phyloP scores from a whole-genome alignment of 2,888 invertebrate genomes.

The Lithodes maja region DNA sequence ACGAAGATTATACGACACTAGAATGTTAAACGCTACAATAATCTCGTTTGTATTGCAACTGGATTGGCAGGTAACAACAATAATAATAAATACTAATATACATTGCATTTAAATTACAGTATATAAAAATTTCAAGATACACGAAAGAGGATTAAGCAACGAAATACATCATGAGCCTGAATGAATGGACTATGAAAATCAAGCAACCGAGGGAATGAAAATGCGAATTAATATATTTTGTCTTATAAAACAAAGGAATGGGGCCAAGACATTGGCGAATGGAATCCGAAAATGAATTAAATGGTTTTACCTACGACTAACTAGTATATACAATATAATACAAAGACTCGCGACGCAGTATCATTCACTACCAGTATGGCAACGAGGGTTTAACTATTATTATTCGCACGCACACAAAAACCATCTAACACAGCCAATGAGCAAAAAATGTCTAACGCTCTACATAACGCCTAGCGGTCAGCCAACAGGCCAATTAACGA shows the following conservation, averaged over 20 bases:
- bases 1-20: not conserved
- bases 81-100: conserved; percentile 12
- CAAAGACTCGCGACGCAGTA: conserved; percentile 33
- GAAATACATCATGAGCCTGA: not conserved
- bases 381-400: conserved; percentile 29
- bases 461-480: conserved; percentile 1
- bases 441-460: conserved; percentile 29
- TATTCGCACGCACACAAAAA: conserved; percentile 20
- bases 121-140: not conserved
- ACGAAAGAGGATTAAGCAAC: not conserved
- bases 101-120: not conserved
- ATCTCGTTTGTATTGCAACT: conserved; percentile 12
- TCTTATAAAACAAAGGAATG: not conserved
- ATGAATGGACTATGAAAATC: not conserved
- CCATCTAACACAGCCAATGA: conserved; percentile 36
- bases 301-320: not conserved
- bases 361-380: conserved; percentile 38
- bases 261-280: not conserved
- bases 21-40: conserved; percentile 12
- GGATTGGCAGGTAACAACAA: conserved; percentile 14
- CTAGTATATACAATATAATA: conserved; percentile 48
- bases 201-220: not conserved
- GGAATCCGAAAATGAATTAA: not conserved
- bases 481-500: not conserved
- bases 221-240: not conserved